Evolutionary conservation across 2,888 invertebrate genomes (phyloP).

Genomic region (Furcula furcula): DNA sequence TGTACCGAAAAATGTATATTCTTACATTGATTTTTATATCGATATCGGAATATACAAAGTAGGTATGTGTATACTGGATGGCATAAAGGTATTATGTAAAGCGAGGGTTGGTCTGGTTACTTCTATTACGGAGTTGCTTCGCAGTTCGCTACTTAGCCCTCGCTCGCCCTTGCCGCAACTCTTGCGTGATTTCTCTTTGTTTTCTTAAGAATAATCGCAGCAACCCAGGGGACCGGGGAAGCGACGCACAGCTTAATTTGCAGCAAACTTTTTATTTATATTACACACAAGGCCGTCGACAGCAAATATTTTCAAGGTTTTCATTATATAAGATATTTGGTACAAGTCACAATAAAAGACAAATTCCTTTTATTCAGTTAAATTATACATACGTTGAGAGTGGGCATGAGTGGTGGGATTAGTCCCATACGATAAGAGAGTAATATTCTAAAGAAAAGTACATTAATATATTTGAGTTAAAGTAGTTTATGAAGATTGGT

Average conservation of each 20-base stretch:
- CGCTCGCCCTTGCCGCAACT: constrained; percentile 24
- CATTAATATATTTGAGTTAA: constrained; percentile 10
- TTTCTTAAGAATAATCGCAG: constrained; percentile 41
- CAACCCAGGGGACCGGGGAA: constrained; percentile 29
- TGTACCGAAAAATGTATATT: not conserved
- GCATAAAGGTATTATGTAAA: constrained; percentile 30
- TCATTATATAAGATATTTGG: constrained; percentile 17
- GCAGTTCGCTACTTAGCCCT: constrained; percentile 42
- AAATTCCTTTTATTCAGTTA: constrained; percentile 16
- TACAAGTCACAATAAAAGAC: constrained; percentile 6
- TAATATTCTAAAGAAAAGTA: constrained; percentile 2
- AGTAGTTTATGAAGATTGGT: constrained; percentile 9
- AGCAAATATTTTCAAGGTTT: constrained; percentile 30
- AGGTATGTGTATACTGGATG: constrained; percentile 6
- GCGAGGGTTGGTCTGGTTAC: constrained; percentile 35
- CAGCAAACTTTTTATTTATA: constrained; percentile 36
- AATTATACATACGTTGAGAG: constrained; percentile 6
- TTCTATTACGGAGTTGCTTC: constrained; percentile 43
- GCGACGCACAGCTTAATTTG: constrained; percentile 38
- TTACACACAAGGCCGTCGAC: constrained; percentile 24
- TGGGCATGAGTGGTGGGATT: too few species aligned
- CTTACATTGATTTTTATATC: constrained; percentile 10
- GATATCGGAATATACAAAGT: constrained; percentile 13
- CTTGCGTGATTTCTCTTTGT: constrained; percentile 43
- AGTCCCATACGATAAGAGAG: not conserved